These are phyloP conservation scores for Exaiptasia diaphana DNA, from an alignment of 64 coral and sea anemone species.

Conservation along the genomic window DNA sequence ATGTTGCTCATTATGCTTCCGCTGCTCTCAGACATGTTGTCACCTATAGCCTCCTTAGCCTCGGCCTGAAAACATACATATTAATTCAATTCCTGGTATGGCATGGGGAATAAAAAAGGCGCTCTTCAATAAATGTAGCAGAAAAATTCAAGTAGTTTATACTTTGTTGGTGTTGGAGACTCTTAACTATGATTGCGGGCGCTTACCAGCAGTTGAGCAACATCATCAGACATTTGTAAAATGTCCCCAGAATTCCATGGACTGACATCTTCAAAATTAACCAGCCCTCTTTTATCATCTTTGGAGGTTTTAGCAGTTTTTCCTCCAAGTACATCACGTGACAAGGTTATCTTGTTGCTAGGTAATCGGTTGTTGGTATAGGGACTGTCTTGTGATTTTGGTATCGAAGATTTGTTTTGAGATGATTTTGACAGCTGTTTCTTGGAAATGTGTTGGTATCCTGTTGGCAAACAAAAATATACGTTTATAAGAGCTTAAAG, in stretches of 20 bases:
- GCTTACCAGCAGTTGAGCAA: conserved; percentile 79
- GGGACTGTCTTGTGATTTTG: too few species aligned
- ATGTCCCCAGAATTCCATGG: conserved; percentile 70
- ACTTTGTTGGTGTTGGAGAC: too few species aligned
- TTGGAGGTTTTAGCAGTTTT: neutral
- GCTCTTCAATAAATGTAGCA: neutral
- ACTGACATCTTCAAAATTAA: conserved; percentile 58
- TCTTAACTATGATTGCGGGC: too few species aligned
- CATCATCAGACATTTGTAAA: conserved; percentile 62
- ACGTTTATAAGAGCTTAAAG: too few species aligned
- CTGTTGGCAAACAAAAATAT: too few species aligned
- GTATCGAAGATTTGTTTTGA: too few species aligned
- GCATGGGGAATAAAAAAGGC: neutral
- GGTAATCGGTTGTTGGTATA: too few species aligned
- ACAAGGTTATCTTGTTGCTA: too few species aligned
- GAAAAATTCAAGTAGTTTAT: neutral
- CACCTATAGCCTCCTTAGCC: conserved; percentile 79
- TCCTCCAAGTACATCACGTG: too few species aligned
- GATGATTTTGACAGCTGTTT: too few species aligned
- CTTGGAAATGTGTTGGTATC: too few species aligned
- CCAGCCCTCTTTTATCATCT: neutral
- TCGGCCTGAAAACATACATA: conserved; percentile 56
- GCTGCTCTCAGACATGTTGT: conserved; percentile 77
- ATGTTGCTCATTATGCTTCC: conserved; percentile 90
- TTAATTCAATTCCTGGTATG: too few species aligned